Evolutionary conservation across 2,797 vertebrate species (phyloP), one percentile per base, ranked within the genome.

Genomic region (Thalassophryne amazonica): DNA sequence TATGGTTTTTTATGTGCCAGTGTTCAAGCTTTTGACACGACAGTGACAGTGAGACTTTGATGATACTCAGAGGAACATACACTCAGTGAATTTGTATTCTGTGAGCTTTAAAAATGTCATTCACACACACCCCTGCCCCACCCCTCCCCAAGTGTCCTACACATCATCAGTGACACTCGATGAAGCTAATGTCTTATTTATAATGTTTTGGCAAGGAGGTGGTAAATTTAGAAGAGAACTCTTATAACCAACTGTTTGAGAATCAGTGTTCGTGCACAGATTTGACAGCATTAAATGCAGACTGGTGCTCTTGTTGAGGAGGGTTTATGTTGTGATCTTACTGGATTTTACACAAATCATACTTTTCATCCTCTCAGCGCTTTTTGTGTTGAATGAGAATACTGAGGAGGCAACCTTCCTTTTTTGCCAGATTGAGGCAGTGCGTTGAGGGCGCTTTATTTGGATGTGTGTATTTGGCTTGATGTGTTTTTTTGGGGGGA

Each of bases 361-460:
- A 75, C 57, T 61, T 77, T 78, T 75, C 57, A 76, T 59, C 60
- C 60, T 63, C 61, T 73, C 49, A 65, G 65, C 60, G 73, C 54
- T 82, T 86, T 77, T 68, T 63, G 45, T 53, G 52, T 73, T 43
- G 43, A 62, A 57, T 39, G 57, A 74, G 47, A 73, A 67, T 25
- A 28, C 51, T 15, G 55, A 76, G 64, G 60, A 57, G 35, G 46
- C 67, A 73, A 69, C 36, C 24, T 42, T 28, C 19, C 65, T 69
- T 75, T 76, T 62, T 69, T 79, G 73, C 76, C 63, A 80, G 69
- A 83, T 76, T 78, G 73, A 77, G 76, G 76, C 65, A 7, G 46
- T 22, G 63, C 80, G 72, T 83, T 71, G 70, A 57, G 81, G 82
- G 81, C 34, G 66, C 69, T 78, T n/a, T n/a, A 68, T 81, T 78